These are phyloP conservation scores for Antitype chi DNA, from an alignment of 2,888 invertebrate genomes.

Conservation along the genomic window DNA sequence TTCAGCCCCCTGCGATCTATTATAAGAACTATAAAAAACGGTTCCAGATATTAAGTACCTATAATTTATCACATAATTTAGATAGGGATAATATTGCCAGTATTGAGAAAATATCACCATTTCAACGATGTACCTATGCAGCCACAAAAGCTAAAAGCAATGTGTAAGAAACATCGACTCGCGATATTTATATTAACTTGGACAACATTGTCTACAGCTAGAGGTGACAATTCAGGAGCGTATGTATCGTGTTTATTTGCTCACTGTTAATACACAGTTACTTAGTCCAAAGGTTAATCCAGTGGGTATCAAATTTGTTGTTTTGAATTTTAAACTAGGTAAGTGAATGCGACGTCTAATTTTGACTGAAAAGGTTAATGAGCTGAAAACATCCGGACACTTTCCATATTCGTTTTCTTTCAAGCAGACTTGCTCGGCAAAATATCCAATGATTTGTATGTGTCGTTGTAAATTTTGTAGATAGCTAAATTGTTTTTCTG, in stretches of 20 bases:
- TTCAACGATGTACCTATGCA: background rate
- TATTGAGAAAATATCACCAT: background rate
- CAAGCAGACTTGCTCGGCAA: background rate
- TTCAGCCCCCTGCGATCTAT: background rate
- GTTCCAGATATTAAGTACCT: background rate
- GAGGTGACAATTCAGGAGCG: slow-evolving; percentile 37
- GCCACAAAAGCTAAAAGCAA: background rate
- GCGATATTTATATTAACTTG: slow-evolving; percentile 37
- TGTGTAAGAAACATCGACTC: slow-evolving; percentile 2
- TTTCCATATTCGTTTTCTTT: background rate
- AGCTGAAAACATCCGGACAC: background rate
- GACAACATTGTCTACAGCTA: slow-evolving; percentile 10
- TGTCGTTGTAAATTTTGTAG: background rate
- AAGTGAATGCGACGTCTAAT: background rate
- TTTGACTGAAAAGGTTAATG: slow-evolving; percentile 6
- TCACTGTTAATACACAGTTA: slow-evolving; percentile 3
- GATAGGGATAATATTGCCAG: background rate
- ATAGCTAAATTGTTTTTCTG: background rate
- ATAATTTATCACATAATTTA: background rate
- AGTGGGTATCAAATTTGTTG: background rate
- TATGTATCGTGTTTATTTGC: slow-evolving; percentile 10
- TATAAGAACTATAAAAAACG: background rate
- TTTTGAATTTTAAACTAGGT: background rate
- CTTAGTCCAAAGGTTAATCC: background rate
- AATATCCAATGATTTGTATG: background rate